Evolutionary conservation across 2,888 invertebrate genomes (phyloP), one percentile per base, ranked within the genome.

Genomic region (Nomada fucata): DNA sequence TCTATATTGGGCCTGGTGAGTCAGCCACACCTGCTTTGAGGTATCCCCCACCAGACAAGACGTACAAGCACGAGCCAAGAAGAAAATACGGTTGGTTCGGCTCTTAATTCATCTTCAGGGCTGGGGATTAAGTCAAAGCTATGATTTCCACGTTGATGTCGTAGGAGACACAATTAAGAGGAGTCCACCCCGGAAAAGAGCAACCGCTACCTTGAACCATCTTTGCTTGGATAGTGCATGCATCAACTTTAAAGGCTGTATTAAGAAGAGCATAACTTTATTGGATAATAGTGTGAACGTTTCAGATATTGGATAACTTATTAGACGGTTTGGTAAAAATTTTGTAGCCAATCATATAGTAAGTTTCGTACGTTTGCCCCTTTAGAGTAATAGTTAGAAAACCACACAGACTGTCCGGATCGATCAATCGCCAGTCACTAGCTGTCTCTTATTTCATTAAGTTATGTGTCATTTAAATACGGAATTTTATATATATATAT

Each of bases 1-100:
- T 89, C 92, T 92, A 92, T 92, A 92, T 91, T 88, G 89, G 89
- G 90, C 89, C 89, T 86, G 91, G 90, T 92, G 92, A 92, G 89
- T 92, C 91, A 92, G 88, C 91, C 89, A 91, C 91, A 92, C 92
- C 91, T 92, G 91, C 92, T 91, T 86, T 87, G 85, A 89, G 89
- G 89, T 89, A 88, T 87, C 85, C 86, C 79, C 85, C 78, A 79
- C 78, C 69, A 68, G 72, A 82, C 63, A 77, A 42, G 68, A 55
- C 52, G 67, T 71, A 72, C 78, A 53, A 82, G 73, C 76, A 78
- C 76, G 83, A 86, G 90, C 89, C 90, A 90, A 90, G 86, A 90
- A 89, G 86, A 88, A 88, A 88, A 87, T 86, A 80, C 85, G 70
- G 69, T 72, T 80, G 36, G 63, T 71, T 64, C 82, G 72, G 76